Base-by-base conservation (phyloP, 2,888 invertebrate species). In the Andrena minutula region DNA sequence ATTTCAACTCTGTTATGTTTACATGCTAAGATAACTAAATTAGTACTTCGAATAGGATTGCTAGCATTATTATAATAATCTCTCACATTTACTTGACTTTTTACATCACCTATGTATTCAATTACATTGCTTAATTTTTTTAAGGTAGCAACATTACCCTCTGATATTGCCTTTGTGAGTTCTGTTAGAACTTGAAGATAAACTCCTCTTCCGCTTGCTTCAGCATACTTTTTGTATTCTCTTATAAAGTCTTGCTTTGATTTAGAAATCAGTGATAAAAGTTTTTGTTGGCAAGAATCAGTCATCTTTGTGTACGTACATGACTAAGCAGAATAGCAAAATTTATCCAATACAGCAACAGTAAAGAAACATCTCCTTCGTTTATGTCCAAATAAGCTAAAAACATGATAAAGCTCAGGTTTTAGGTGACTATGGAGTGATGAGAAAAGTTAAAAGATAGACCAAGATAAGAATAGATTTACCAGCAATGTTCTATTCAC, bases 1-100 rank as follows among this genome's bases (percentile, higher is more conserved):
- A 64, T 64, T 41, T 64, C 41, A 4, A 12, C 6, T 12, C 47
- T 41, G 41, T 64, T 64, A 23, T 64, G 7, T 66, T 82, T 73
- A 63, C 79, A 82, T 2, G 79, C 69, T 66, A 84, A 64, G 26
- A 82, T 82, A 51, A 82, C 58, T 23, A 84, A 51, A 41, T 82
- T 84, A 12, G 70, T 74, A 30, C 47, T 51, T 49, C 56, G 73
- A n/a, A 84, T 23, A 47, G 75, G 70, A 69, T 79, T 82, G 16
- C 35, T 60, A 20, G 23, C n/a, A 23, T 41, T 64, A 26, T 64
- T 41, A 41, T 60, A 60, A 60, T 60, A 60, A 60, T 60, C 30
- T 30, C n/a, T 60, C 30, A 60, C 32, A 32, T 7, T 30, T 64
- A 16, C 23, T 64, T 41, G 10, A 41, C 26, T 41, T 41, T 64